Conservation (phyloP, 2,888 invertebrate genomes). For the Drosophila acutilabella region DNA sequence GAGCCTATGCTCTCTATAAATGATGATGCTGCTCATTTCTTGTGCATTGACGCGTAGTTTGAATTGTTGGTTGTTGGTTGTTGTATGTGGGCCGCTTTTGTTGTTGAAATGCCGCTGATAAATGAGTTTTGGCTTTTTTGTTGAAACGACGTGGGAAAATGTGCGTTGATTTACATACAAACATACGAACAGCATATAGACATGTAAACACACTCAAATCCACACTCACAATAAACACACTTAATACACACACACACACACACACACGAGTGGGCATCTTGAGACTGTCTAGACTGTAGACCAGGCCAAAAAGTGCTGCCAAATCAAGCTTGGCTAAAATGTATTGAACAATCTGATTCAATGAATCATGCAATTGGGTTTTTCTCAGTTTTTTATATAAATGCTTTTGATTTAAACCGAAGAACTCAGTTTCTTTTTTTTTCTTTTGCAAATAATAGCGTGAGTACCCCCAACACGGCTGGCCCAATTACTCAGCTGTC, state of each 20-base stretch:
- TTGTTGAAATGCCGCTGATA: slow-evolving; percentile 76
- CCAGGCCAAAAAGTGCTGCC: slow-evolving; percentile 3
- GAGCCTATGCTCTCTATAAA: slow-evolving; percentile 58
- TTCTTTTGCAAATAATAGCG: slow-evolving; percentile 16
- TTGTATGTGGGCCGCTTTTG: slow-evolving; percentile 63
- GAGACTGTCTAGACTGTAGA: slow-evolving; percentile 42
- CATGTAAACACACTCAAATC: not conserved
- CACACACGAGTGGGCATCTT: slow-evolving; percentile 47
- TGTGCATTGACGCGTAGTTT: slow-evolving; percentile 63
- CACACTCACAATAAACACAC: slow-evolving; percentile 21
- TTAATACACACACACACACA: slow-evolving; percentile 30
- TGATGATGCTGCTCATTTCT: slow-evolving; percentile 73
- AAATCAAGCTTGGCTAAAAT: slow-evolving; percentile 18
- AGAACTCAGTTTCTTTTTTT: not conserved
- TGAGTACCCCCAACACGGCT: slow-evolving; percentile 9
- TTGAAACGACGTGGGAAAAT: slow-evolving; percentile 75
- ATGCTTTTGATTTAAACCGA: slow-evolving; percentile 32
- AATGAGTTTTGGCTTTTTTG: slow-evolving; percentile 71
- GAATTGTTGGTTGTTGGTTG: slow-evolving; percentile 40
- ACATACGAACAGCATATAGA: not conserved
- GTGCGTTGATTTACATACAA: slow-evolving; percentile 63
- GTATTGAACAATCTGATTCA: slow-evolving; percentile 19
- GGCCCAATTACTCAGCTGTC: slow-evolving; percentile 23
- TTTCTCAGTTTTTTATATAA: not conserved
- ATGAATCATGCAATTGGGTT: slow-evolving; percentile 22